Base-by-base conservation (phyloP, 2,113 vertebrate species). In the Brachypodius melanocephalos region DNA sequence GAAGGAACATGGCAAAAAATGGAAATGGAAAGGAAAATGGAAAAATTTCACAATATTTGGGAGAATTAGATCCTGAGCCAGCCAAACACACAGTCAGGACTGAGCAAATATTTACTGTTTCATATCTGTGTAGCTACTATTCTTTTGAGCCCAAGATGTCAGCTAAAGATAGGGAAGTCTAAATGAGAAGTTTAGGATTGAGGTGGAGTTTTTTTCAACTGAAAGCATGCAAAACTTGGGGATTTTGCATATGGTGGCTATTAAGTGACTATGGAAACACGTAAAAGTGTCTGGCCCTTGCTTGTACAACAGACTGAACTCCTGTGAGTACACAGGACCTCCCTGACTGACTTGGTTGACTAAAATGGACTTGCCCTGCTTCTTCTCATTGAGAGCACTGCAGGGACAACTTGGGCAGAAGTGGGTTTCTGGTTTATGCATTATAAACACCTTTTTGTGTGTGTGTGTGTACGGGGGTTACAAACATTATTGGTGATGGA, bases 1-100 rank as follows among this genome's bases (percentile, higher is more conserved):
- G 16, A 16, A 24, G 17, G 48, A 55, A 65, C 32, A 55, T 22
- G 9, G 2, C 0, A 1, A 2, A 25, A 40, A 42, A 34, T 25
- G 16, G 17, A 17, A 75, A 67, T 21, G 3, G 9, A 43, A 49
- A 68, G 14, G 17, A 26, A 68, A 52, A 32, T 51, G 11, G 14
- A 77, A 86, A 68, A 52, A 19, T 40, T 11, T 46, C 38, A 51
- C 4, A 54, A 7, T 7, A 6, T 58, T 58, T 32, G 5, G 66
- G 36, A 76, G 22, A 82, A 57, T 52, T 42, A 68, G 34, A 6
- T 45, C 16, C 43, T 46, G 46, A 88, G 29, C 8, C 58, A 79
- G 15, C 4, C 0, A 2, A 73, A 34, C 9, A 45, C 36, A 46
- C 19, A 63, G 46, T 8, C 21, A 87, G 43, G 25, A n/a, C 28